Conservation (phyloP, 2,888 invertebrate species). For the Drosophila mimetica region DNA sequence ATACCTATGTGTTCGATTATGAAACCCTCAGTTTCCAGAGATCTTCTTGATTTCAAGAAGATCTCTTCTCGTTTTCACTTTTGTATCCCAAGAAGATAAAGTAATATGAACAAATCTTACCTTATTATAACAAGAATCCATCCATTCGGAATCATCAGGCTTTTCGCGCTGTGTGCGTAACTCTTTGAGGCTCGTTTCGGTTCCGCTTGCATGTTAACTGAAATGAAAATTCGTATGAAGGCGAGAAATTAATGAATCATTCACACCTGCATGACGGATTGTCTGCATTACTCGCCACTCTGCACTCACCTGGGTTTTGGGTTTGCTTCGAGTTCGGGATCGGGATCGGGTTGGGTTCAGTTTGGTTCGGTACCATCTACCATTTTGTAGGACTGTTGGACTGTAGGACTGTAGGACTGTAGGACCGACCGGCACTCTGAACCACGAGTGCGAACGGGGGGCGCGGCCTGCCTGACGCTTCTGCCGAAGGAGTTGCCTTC, state of each 20-base stretch:
- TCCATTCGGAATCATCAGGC: no score
- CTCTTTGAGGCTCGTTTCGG: slow-evolving; percentile 77
- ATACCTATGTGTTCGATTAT: no score
- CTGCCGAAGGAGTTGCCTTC: slow-evolving; percentile 79
- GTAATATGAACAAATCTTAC: neutral
- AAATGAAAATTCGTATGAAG: slow-evolving; percentile 81
- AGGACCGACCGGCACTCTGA: slow-evolving; percentile 6
- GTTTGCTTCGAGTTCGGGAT: neutral
- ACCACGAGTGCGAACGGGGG: slow-evolving; percentile 46
- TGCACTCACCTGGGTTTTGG: slow-evolving; percentile 16
- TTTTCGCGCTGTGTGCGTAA: slow-evolving; percentile 58
- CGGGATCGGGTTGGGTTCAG: neutral
- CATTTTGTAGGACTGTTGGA: slow-evolving; percentile 27
- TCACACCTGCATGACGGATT: slow-evolving; percentile 84
- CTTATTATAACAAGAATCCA: neutral
- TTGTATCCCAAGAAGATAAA: no score
- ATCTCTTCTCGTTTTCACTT: no score
- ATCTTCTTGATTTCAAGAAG: no score
- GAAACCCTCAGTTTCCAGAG: no score
- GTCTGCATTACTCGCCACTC: slow-evolving; percentile 76
- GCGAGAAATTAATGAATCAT: slow-evolving; percentile 84
- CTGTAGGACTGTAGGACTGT: neutral
- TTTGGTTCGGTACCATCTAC: neutral
- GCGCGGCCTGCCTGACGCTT: slow-evolving; percentile 62
- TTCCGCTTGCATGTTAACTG: slow-evolving; percentile 80